phyloP scores from a whole-genome alignment of 2,888 invertebrate species.

The Tetranychus piercei region DNA sequence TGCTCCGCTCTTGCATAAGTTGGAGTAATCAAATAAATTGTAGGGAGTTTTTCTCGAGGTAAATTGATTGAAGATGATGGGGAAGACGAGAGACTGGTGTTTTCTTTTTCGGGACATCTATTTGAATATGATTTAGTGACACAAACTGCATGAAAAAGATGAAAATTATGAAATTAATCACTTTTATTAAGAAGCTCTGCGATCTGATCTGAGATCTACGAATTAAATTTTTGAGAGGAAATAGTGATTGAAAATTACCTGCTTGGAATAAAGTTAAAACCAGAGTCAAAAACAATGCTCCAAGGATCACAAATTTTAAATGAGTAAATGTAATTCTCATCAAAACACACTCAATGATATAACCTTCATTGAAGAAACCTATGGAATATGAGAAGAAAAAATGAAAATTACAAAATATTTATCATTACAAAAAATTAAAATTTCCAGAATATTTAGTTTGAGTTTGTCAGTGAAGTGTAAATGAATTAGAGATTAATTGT shows the following conservation, averaged over 20 bases:
- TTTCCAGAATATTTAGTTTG: too few species aligned
- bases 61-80: background rate
- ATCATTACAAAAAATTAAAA: too few species aligned
- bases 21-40: slow-evolving; percentile 76
- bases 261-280: background rate
- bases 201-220: too few species aligned
- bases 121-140: background rate
- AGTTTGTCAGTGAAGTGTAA: too few species aligned
- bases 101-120: background rate
- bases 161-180: background rate
- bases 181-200: too few species aligned
- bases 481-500: too few species aligned
- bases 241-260: background rate
- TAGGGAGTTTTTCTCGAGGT: slow-evolving; percentile 37
- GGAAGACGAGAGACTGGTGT: background rate
- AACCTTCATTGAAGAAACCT: background rate
- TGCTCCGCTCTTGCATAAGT: slow-evolving; percentile 72
- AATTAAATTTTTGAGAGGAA: background rate
- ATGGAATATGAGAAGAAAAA: too few species aligned
- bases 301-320: background rate
- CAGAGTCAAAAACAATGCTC: background rate
- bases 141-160: background rate
- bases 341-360: background rate
- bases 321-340: slow-evolving; percentile 2
- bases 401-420: too few species aligned